A percentile compares a stretch with the other conserved stretches of the same genome.
These are phyloP conservation scores for Phoenicopterus ruber DNA, from an alignment of 2,113 vertebrate genomes.

Conservation along the genomic window DNA sequence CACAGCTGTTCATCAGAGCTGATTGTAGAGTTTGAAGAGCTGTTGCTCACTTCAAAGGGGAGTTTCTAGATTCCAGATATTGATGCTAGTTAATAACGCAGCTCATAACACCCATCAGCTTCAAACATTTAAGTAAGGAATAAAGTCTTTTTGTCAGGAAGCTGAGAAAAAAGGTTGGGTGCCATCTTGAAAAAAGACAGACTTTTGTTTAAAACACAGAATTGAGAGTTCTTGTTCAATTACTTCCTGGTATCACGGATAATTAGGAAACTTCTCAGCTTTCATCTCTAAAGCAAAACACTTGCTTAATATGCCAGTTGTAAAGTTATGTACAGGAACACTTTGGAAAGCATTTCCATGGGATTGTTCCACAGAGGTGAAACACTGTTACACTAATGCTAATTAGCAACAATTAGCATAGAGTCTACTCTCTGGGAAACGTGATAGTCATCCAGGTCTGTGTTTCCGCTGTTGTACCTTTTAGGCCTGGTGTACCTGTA, in stretches of 20 bases:
- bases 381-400: not conserved
- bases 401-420: not conserved
- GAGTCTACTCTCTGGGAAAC: not conserved
- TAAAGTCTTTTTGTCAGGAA: not conserved
- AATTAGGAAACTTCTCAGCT: not conserved
- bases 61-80: not conserved
- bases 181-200: not conserved
- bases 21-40: not conserved
- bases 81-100: conserved; percentile 7
- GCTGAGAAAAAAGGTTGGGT: not conserved
- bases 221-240: not conserved
- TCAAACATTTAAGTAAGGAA: not conserved
- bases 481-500: not conserved
- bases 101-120: not conserved
- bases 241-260: not conserved
- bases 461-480: not conserved
- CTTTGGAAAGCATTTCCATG: not conserved
- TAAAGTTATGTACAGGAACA: not conserved
- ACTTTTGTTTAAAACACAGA: not conserved
- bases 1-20: not conserved
- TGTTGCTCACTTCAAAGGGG: conserved; percentile 3
- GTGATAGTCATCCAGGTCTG: not conserved
- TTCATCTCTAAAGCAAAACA: not conserved
- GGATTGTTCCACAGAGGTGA: not conserved
- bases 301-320: not conserved